phyloP scores from a whole-genome alignment of 2,888 invertebrate genomes.

The Trisateles emortualis region DNA sequence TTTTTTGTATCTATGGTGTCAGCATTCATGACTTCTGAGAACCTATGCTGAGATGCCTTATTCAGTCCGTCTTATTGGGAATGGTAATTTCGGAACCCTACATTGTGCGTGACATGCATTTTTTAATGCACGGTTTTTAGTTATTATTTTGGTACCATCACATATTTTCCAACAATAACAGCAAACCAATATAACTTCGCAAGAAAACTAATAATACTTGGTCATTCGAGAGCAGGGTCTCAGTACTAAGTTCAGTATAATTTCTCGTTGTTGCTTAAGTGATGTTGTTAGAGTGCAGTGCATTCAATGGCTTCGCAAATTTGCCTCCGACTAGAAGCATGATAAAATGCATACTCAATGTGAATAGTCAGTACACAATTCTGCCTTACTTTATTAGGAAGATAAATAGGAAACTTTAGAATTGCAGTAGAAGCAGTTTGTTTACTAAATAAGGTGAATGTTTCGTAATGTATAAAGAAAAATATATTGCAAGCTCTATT shows the following conservation, averaged over 20 bases:
- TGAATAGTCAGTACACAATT: constrained; percentile 41
- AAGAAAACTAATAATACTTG: constrained; percentile 28
- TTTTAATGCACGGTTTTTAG: too few species aligned
- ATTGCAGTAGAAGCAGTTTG: not conserved
- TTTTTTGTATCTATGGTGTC: too few species aligned
- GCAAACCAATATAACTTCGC: constrained; percentile 11
- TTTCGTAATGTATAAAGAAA: too few species aligned
- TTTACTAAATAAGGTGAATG: not conserved
- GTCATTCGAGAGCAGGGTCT: constrained; percentile 15
- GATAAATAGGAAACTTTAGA: constrained; percentile 35
- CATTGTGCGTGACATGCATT: too few species aligned
- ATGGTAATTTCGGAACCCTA: too few species aligned
- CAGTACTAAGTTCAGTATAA: constrained; percentile 27
- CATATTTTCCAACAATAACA: too few species aligned
- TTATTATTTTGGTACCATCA: not conserved
- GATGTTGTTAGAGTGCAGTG: constrained; percentile 43
- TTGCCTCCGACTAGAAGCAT: constrained; percentile 54
- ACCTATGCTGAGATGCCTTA: too few species aligned
- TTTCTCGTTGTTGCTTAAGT: constrained; percentile 48
- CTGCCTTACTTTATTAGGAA: constrained; percentile 36
- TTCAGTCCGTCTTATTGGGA: too few species aligned
- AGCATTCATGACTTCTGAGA: too few species aligned
- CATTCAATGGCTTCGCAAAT: constrained; percentile 65
- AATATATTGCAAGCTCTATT: too few species aligned
- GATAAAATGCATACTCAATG: constrained; percentile 54